Conservation (phyloP, 2,888 invertebrate species). For the Cosmia pyralina region DNA sequence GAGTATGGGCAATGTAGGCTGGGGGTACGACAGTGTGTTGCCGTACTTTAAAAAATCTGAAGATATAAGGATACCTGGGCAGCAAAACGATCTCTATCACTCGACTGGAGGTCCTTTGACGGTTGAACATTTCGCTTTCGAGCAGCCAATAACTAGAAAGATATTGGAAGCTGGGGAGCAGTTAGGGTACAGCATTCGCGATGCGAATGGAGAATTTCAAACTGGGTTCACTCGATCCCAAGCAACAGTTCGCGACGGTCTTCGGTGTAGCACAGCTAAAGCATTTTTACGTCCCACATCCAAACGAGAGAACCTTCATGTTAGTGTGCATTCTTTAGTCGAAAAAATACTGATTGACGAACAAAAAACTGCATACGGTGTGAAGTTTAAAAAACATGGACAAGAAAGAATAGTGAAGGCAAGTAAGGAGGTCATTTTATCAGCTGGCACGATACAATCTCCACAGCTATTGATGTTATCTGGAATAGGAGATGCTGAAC, state of each 20-base stretch:
- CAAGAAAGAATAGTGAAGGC: slow-evolving; percentile 90
- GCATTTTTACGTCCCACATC: slow-evolving; percentile 93
- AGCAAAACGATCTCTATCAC: slow-evolving; percentile 91
- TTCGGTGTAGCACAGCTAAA: slow-evolving; percentile 96
- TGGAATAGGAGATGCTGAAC: slow-evolving; percentile 93
- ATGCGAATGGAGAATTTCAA: slow-evolving; percentile 95
- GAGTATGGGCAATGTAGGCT: slow-evolving; percentile 92
- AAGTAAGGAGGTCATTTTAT: slow-evolving; percentile 94
- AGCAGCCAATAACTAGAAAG: slow-evolving; percentile 92
- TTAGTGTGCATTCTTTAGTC: slow-evolving; percentile 92
- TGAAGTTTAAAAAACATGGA: slow-evolving; percentile 91
- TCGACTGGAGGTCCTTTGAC: slow-evolving; percentile 93
- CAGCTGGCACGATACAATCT: slow-evolving; percentile 95
- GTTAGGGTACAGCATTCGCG: slow-evolving; percentile 92
- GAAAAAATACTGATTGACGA: slow-evolving; percentile 92
- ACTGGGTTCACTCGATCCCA: slow-evolving; percentile 94
- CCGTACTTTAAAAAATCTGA: slow-evolving; percentile 95
- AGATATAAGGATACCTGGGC: slow-evolving; percentile 92
- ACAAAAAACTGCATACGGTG: slow-evolving; percentile 92
- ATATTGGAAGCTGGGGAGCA: slow-evolving; percentile 93
- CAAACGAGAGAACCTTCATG: slow-evolving; percentile 93
- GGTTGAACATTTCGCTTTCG: slow-evolving; percentile 93
- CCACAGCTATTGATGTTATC: slow-evolving; percentile 97
- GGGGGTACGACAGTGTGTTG: slow-evolving; percentile 94
- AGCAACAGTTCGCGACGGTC: slow-evolving; percentile 94